Base-by-base conservation (phyloP, 2,797 vertebrate species). In the Protonibea diacanthus region DNA sequence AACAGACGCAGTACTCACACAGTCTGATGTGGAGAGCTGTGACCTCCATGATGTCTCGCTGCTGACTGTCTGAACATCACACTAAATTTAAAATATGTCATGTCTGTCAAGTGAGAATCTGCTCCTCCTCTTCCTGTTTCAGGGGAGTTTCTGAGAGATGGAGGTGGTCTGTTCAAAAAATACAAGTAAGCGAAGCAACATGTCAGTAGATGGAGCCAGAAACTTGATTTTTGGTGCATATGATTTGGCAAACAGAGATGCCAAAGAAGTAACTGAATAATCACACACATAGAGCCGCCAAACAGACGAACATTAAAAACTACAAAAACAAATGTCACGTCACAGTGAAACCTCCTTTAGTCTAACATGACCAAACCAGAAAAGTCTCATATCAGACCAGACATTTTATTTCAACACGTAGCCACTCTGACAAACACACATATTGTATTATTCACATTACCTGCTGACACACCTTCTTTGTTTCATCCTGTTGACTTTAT, bases 121-220 rank as follows among this genome's bases (percentile, higher is more conserved):
- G 38, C 65, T 58, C 55, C 18, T 58, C 69, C 53, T 53, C 42
- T 74, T 80, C 72, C 78, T 71, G n/a, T 62, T 20, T 38, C 48
- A 38, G 33, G 33, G 8, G 0, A 25, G 66, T 48, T 14, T 70
- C 44, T 58, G 6, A 55, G 23, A 55, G 51, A 21, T 13, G 25
- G 21, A 25, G n/a, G 9, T 11, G 49, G 20, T 21, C n/a, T 51
- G 20, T 12, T 49, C 29, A 29, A 29, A 5, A 8, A 33, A 33
- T 33, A 33, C 7, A 33, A 8, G n/a, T 11, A 12, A 52, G 13
- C 2, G 6, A 5, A 6, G 12, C 0, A 51, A 2, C 12, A 8
- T 4, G 2, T 38, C 71, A 65, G 2, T 17, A 59, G 62, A 23
- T 58, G 72, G 53, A 29, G 21, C 0, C 72, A 74, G 42, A 13